Base-by-base conservation (phyloP, 2,797 vertebrate genomes). In the Gobio occitaniae region DNA sequence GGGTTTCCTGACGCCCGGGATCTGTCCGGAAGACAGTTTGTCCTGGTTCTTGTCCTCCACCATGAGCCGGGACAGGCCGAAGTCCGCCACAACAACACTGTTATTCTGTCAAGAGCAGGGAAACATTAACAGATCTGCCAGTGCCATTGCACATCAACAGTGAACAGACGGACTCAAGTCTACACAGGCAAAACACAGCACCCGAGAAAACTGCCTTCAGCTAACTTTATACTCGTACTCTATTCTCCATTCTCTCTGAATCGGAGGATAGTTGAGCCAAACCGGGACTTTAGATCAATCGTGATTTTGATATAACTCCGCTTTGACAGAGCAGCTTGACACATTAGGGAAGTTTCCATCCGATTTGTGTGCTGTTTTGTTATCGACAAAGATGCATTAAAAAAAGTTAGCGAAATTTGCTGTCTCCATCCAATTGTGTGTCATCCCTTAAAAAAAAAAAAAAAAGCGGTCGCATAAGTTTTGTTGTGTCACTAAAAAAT, bases 71-170 rank as follows among this genome's bases (percentile, higher is more conserved):
- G 98, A 95, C 89, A 99, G 94, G 3, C 98, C 98, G 0, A 99
- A 99, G 92, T 99, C 98, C 0, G 98, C 98, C 88, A 99, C 98
- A 63, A 99, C 98, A 78, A 99, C 96, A 0, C 96, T 97, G 92
- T 96, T 97, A 92, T 99, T 95, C 98, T 99, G 86, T 52, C n/a
- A 5, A 56, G 19, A 41, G 6, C 32, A 44, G 17, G 10, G 25
- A 21, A 41, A 0, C 4, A 69, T 17, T 69, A 21, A 41, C 66
- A 69, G 4, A 41, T 69, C 66, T 11, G 17, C 66, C 50, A 48
- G 6, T 15, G 48, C 41, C 41, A 36, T 56, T 2, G 21, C 7
- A 17, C 21, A 50, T 16, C 13, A 48, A 10, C n/a, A 48, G 4
- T 9, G 41, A 16, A 15, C 41, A 4, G 21, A 25, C 13, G 0